Conservation (phyloP, 1,140 invertebrate genomes). For the Leptonema lineaticorne region DNA sequence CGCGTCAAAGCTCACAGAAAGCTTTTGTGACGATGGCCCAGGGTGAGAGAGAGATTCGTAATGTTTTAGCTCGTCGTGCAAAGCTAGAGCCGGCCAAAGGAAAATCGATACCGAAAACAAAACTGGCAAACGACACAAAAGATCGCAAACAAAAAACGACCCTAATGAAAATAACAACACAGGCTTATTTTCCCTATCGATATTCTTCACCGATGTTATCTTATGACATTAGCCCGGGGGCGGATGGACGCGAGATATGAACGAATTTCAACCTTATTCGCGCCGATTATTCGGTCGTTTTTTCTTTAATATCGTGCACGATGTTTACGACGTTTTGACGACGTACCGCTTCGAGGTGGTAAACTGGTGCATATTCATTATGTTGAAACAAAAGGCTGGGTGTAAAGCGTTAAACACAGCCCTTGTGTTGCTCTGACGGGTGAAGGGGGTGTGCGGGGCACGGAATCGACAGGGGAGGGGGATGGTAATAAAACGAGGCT, state of each 20-base stretch:
- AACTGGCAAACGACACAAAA: conserved; percentile 18
- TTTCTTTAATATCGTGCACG: conserved; percentile 18
- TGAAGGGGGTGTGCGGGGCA: conserved; percentile 11
- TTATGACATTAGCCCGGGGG: conserved; percentile 39
- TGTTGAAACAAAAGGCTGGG: conserved; percentile 42
- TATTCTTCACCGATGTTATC: conserved; percentile 38
- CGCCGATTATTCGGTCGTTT: not conserved
- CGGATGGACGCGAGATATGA: not conserved
- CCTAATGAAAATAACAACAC: conserved; percentile 38
- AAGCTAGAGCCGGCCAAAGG: conserved; percentile 12
- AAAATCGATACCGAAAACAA: conserved; percentile 41
- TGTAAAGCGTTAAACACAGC: conserved; percentile 42
- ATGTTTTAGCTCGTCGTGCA: conserved; percentile 13
- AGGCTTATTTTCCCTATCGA: conserved; percentile 38
- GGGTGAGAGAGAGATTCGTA: not conserved
- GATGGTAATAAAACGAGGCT: not conserved
- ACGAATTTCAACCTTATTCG: not conserved
- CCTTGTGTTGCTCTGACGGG: conserved; percentile 24
- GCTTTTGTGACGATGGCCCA: not conserved
- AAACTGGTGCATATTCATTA: conserved; percentile 43
- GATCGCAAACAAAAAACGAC: conserved; percentile 35
- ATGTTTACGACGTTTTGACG: conserved; percentile 28
- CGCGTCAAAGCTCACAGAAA: not conserved
- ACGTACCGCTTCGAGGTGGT: conserved; percentile 33
- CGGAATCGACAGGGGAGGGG: not conserved